Percentiles rank a stretch among this genome's conserved stretches.
Evolutionary conservation across 1,140 invertebrate species (phyloP).

Genomic region (Orchestia grillus): DNA sequence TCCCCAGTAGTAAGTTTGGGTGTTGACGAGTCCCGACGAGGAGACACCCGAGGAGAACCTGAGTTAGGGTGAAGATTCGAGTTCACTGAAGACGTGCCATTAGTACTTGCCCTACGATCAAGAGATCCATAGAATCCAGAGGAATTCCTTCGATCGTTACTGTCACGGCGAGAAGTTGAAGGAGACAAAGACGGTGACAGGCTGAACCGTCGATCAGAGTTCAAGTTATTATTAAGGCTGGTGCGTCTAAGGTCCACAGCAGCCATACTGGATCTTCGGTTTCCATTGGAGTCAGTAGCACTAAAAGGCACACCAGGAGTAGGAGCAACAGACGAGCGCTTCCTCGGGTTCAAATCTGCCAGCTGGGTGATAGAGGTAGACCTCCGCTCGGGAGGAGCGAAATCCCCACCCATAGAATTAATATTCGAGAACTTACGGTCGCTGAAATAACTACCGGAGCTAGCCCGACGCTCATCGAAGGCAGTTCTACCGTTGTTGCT

Average conservation of each 20-base stretch:
- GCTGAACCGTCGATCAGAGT: constrained; percentile 37
- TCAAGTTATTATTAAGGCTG: constrained; percentile 72
- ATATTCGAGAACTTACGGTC: constrained; percentile 12
- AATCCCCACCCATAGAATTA: not conserved
- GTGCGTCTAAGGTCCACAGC: constrained; percentile 71
- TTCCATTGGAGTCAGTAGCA: constrained; percentile 63
- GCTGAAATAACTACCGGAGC: constrained; percentile 44
- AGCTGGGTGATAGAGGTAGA: constrained; percentile 33
- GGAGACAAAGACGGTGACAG: constrained; percentile 17
- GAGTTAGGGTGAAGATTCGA: constrained; percentile 54
- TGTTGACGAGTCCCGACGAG: constrained; percentile 57
- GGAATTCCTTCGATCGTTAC: constrained; percentile 63
- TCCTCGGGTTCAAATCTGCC: constrained; percentile 31
- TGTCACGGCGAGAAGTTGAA: constrained; percentile 62
- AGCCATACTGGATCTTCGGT: constrained; percentile 71
- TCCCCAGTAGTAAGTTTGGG: not conserved
- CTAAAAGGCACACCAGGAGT: constrained; percentile 58
- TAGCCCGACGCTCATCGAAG: constrained; percentile 32
- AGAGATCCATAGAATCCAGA: constrained; percentile 34
- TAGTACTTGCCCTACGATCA: constrained; percentile 24
- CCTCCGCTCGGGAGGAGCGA: not conserved
- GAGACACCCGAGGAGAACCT: constrained; percentile 57
- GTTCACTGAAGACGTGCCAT: constrained; percentile 54
- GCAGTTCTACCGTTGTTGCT: constrained; percentile 24
- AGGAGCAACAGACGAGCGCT: not conserved